Evolutionary conservation across 2,797 vertebrate genomes (phyloP).

Genomic region (Premnoplex brunnescens): DNA sequence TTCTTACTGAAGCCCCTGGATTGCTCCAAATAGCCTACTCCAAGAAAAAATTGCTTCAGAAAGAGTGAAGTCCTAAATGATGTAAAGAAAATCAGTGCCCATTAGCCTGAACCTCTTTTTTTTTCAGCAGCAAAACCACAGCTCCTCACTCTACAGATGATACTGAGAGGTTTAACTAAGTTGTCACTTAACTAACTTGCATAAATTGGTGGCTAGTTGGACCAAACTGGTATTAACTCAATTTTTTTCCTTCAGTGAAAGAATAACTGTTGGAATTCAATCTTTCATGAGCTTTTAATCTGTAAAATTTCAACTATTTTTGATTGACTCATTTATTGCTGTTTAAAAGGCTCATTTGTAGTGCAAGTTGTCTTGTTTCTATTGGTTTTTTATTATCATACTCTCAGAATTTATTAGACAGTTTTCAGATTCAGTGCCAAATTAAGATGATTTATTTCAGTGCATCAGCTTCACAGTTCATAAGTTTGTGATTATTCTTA

Average conservation of each 20-base stretch:
- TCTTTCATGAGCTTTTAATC: not conserved
- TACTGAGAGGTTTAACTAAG: not conserved
- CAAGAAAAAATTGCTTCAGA: not conserved
- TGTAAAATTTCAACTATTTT: not conserved
- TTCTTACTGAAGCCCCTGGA: not conserved
- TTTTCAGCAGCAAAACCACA: not conserved
- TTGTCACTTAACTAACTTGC: not conserved
- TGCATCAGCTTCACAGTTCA: constrained; percentile 44
- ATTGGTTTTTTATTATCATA: not conserved
- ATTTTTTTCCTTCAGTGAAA: not conserved
- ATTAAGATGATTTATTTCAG: constrained; percentile 70
- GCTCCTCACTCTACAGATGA: not conserved
- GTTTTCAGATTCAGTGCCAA: constrained; percentile 55
- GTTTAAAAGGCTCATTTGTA: constrained; percentile 16
- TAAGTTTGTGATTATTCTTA: constrained; percentile 59
- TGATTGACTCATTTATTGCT: constrained; percentile 5
- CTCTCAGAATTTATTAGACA: constrained; percentile 57
- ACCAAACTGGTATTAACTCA: not conserved
- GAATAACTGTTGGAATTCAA: not conserved
- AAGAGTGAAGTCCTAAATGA: not conserved
- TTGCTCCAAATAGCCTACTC: not conserved
- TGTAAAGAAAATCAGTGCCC: not conserved
- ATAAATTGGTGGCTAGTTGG: not conserved
- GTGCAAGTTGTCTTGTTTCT: constrained; percentile 26
- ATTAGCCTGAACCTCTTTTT: not conserved